Evolutionary conservation across 1,140 invertebrate species (phyloP).

Genomic region (Ostrea denselamellosa): DNA sequence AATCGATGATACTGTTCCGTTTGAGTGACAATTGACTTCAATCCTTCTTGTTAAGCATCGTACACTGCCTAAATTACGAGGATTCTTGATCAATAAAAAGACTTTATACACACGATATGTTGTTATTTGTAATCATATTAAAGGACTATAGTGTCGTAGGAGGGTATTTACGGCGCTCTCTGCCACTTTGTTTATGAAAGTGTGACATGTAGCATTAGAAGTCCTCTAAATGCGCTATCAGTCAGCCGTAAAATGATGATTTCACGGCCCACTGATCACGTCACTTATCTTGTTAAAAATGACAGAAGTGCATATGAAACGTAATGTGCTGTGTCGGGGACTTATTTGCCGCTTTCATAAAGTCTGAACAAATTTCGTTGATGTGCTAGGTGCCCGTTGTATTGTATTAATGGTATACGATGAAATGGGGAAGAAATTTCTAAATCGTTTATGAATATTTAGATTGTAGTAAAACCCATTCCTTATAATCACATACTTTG

Average conservation of each 20-base stretch:
- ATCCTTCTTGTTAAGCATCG: no score
- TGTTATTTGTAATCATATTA: neutral
- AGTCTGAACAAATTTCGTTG: no score
- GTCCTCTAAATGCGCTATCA: neutral
- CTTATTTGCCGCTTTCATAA: no score
- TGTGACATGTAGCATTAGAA: neutral
- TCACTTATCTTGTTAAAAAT: slow-evolving; percentile 16
- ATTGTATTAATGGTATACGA: no score
- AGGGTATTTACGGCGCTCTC: neutral
- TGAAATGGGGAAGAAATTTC: no score
- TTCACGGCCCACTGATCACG: neutral
- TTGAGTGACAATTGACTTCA: no score
- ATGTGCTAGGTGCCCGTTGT: no score
- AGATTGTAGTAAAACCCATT: no score
- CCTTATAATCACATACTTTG: no score
- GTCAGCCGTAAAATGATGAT: neutral
- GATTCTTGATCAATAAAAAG: neutral
- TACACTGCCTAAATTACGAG: no score
- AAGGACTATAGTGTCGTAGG: neutral
- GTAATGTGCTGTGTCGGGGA: neutral
- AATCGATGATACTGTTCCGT: no score
- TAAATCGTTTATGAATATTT: no score
- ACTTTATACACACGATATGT: neutral
- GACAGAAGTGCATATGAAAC: neutral
- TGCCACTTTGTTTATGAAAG: neutral